Evolutionary conservation across 2,888 invertebrate species (phyloP).

Genomic region (Tineola bisselliella): DNA sequence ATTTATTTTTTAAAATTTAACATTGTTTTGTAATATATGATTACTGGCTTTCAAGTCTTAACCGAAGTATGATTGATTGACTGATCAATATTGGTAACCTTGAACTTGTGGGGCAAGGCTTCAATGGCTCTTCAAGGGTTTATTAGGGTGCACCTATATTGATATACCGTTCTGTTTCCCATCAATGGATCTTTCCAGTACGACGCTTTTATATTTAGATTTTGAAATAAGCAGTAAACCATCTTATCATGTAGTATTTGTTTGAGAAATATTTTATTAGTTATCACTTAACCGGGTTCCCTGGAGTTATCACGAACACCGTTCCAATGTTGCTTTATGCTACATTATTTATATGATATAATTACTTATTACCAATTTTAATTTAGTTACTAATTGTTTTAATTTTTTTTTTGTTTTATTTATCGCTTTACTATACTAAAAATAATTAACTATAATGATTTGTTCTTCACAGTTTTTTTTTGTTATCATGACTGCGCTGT

Average conservation of each 20-base stretch:
- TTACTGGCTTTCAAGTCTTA: too few species aligned
- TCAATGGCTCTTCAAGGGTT: not conserved
- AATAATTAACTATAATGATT: too few species aligned
- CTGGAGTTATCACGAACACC: too few species aligned
- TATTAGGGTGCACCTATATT: constrained; percentile 6
- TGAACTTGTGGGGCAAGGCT: constrained; percentile 2
- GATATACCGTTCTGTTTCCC: not conserved
- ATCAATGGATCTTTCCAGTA: not conserved
- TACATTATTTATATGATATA: not conserved
- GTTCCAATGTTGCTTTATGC: too few species aligned
- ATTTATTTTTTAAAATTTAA: too few species aligned
- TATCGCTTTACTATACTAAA: too few species aligned
- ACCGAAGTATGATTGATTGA: too few species aligned
- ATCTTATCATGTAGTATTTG: not conserved
- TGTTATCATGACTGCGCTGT: too few species aligned
- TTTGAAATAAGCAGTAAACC: not conserved
- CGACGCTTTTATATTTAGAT: not conserved
- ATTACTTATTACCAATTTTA: not conserved
- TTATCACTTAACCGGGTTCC: not conserved
- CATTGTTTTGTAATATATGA: too few species aligned
- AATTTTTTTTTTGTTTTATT: too few species aligned
- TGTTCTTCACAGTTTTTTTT: too few species aligned
- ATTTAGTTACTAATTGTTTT: too few species aligned
- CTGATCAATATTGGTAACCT: constrained; percentile 2
- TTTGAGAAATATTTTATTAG: not conserved